Conservation (phyloP, 2,888 invertebrate species). For the Galerucella calmariensis region DNA sequence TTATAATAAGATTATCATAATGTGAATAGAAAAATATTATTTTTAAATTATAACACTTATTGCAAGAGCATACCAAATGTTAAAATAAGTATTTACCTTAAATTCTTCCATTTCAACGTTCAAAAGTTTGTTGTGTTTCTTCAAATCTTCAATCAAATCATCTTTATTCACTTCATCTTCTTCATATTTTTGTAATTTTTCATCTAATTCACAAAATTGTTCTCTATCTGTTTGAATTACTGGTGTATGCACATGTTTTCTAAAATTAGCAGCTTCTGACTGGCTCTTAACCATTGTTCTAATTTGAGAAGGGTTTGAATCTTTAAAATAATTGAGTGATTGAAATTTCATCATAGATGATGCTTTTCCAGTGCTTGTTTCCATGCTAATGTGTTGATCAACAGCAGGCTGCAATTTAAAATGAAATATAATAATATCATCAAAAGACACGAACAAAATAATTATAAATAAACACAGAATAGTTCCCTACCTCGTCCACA, state of each 20-base stretch:
- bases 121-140: slow-evolving; percentile 61
- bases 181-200: slow-evolving; percentile 33
- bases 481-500: slow-evolving; percentile 14
- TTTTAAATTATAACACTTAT: too few relatives aligned
- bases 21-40: too few relatives aligned
- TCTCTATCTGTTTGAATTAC: slow-evolving; percentile 4
- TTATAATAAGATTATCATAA: too few relatives aligned
- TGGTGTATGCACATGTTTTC: slow-evolving; percentile 7
- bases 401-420: slow-evolving; percentile 15
- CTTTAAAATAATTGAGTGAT: slow-evolving; percentile 27
- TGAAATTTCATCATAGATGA: slow-evolving; percentile 35
- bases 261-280: slow-evolving; percentile 22
- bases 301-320: neutral
- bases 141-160: slow-evolving; percentile 57
- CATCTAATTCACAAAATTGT: slow-evolving; percentile 26
- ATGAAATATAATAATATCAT: neutral
- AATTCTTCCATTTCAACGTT: slow-evolving; percentile 59
- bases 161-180: slow-evolving; percentile 44
- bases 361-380: slow-evolving; percentile 10
- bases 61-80: neutral
- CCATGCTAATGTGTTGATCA: slow-evolving; percentile 14
- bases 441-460: neutral
- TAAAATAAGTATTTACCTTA: slow-evolving; percentile 55
- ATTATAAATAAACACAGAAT: neutral
- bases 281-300: slow-evolving; percentile 27